Evolutionary conservation across 2,113 vertebrate species (phyloP).

Genomic region (Electrona antarctica): DNA sequence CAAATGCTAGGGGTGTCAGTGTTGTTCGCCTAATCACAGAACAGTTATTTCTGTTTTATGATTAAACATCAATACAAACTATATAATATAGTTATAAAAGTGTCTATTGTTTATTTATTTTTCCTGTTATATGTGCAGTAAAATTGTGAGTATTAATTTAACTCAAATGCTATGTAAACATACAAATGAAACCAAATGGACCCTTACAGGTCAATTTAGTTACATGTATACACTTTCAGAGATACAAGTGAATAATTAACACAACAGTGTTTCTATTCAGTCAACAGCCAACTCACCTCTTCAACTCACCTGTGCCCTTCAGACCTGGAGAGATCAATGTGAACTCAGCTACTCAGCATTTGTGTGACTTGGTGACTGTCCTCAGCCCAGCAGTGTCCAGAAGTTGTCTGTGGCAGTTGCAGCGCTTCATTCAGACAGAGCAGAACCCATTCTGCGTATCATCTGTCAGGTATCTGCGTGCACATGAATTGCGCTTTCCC

Average conservation of each 20-base stretch:
- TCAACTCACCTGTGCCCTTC: slow-evolving; percentile 12
- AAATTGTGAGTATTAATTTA: too few species aligned
- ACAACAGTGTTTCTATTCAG: neutral
- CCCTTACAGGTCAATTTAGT: too few species aligned
- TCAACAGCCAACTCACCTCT: neutral
- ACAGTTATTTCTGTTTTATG: neutral
- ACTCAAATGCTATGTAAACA: too few species aligned
- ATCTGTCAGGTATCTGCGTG: slow-evolving; percentile 59
- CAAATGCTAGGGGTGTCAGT: too few species aligned
- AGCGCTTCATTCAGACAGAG: slow-evolving; percentile 18
- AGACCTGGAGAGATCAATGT: slow-evolving; percentile 48
- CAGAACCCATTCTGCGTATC: slow-evolving; percentile 42
- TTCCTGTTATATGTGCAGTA: too few species aligned
- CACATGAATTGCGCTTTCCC: too few species aligned
- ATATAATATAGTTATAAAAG: too few species aligned
- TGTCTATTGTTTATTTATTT: too few species aligned
- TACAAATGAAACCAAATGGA: too few species aligned
- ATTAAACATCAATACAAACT: neutral
- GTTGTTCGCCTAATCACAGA: neutral
- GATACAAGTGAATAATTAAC: neutral
- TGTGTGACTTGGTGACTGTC: slow-evolving; percentile 33
- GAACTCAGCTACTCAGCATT: slow-evolving; percentile 49
- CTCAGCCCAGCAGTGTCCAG: neutral
- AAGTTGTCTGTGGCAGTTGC: slow-evolving; percentile 25
- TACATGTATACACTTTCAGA: too few species aligned